A percentile compares a stretch with the other conserved stretches of the same genome.
phyloP scores from a whole-genome alignment of 1,140 invertebrate species.

The Colletes gigas region DNA sequence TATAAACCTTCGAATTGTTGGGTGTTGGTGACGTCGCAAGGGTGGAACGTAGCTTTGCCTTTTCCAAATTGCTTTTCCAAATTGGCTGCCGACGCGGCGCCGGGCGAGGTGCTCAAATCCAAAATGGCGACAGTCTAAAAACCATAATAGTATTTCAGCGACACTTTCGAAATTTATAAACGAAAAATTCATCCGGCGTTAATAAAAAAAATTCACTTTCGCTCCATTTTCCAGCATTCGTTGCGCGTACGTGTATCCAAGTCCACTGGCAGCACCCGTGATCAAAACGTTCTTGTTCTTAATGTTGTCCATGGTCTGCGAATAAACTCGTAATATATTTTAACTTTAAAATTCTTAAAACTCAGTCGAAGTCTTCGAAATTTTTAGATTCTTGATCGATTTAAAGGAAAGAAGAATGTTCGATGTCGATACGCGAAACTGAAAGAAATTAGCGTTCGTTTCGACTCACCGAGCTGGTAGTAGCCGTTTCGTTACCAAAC shows the following conservation, averaged over 20 bases:
- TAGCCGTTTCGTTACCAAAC: too few species aligned
- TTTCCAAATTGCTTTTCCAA: slow-evolving; percentile 70
- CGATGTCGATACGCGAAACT: too few species aligned
- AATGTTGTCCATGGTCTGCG: slow-evolving; percentile 34
- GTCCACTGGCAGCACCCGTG: slow-evolving; percentile 79
- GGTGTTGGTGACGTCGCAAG: slow-evolving; percentile 21
- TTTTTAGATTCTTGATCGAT: too few species aligned
- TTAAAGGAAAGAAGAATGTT: too few species aligned
- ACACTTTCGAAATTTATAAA: background rate
- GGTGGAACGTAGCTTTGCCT: slow-evolving; percentile 27
- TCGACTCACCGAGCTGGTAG: too few species aligned
- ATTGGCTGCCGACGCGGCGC: background rate
- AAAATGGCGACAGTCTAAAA: slow-evolving; percentile 49
- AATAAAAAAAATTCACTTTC: slow-evolving; percentile 51
- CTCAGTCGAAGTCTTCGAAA: too few species aligned
- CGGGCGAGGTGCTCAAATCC: slow-evolving; percentile 36
- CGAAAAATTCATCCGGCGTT: too few species aligned
- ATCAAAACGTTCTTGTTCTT: slow-evolving; percentile 79
- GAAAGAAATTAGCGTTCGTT: too few species aligned
- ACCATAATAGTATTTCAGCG: background rate
- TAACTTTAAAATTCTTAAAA: too few species aligned
- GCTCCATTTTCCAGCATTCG: slow-evolving; percentile 77
- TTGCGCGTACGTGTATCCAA: slow-evolving; percentile 77
- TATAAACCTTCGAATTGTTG: slow-evolving; percentile 9
- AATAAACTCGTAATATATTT: background rate